A percentile compares a stretch with the other conserved stretches of the same genome.
Evolutionary conservation across 2,113 vertebrate genomes (phyloP).

Genomic region (Cephalopterus ornatus): DNA sequence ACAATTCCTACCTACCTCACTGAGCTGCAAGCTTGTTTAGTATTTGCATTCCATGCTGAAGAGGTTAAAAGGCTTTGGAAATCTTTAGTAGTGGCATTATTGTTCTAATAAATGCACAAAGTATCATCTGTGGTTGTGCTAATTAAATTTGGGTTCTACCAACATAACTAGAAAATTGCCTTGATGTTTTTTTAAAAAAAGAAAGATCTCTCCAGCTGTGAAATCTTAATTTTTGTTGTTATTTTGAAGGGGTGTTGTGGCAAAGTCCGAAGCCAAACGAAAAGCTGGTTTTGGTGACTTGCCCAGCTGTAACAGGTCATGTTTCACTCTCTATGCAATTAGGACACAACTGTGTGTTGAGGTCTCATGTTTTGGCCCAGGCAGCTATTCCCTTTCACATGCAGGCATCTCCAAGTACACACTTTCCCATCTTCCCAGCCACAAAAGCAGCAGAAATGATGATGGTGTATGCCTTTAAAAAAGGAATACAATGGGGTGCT

Average conservation of each 20-base stretch:
- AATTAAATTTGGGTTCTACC: slow-evolving; percentile 31
- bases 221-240: slow-evolving; percentile 31
- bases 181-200: slow-evolving; percentile 1
- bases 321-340: slow-evolving; percentile 57
- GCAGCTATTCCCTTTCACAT: not conserved
- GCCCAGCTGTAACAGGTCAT: slow-evolving; percentile 19
- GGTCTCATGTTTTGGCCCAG: not conserved
- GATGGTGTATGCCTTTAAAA: not conserved
- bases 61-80: slow-evolving; percentile 49
- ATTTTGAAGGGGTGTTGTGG: not conserved
- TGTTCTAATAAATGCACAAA: slow-evolving; percentile 16
- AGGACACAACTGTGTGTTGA: not conserved
- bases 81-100: slow-evolving; percentile 8
- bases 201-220: not conserved
- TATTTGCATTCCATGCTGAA: slow-evolving; percentile 43
- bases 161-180: slow-evolving; percentile 16
- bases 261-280: slow-evolving; percentile 1
- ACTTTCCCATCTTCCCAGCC: not conserved
- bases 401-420: not conserved
- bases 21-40: slow-evolving; percentile 13
- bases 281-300: slow-evolving; percentile 23
- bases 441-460: not conserved
- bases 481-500: not conserved
- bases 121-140: not conserved
- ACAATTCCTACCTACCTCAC: slow-evolving; percentile 25